Evolutionary conservation across 2,113 vertebrate genomes (phyloP), one percentile per base, ranked within the genome.

Genomic region (Eulacestoma nigropectus): DNA sequence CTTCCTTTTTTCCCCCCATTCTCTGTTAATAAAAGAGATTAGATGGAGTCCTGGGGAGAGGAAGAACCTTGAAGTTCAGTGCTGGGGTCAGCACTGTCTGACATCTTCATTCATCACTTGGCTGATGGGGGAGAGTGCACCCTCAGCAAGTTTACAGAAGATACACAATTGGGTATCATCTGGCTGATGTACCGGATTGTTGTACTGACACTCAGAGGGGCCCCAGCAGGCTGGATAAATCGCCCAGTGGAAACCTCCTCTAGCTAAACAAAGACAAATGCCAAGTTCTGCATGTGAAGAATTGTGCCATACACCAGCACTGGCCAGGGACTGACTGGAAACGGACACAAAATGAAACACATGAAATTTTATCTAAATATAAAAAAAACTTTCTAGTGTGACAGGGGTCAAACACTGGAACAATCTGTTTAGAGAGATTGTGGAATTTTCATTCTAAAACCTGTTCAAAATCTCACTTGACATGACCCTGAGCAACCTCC

Each of bases 181-280:
- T 46, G 39, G 33, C 47, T 53, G 33, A 6, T 27, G 17, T 3
- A 17, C 17, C 57, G 53, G 39, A 11, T 21, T 14, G 11, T 29
- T 46, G 33, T 18, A 4, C 33, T 55, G 33, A 11, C 68, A 18
- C 22, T 22, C 57, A 53, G 68, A 69, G 53, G 16, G 17, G 27
- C 17, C 39, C 44, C 57, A 44, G 33, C 10, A 53, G 57, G 39
- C 27, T 73, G 27, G 17, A 27, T 33, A 22, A 46, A 53, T 32
- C 0, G 0, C 21, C 68, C 47, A 46, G 1, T 6, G 18, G 15
- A 46, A 63, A 55, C 9, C 11, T 46, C 47, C 21, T 22, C 57
- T 27, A 55, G 49, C 47, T 53, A 11, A 32, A 27, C 13, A 63
- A 8, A 46, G 57, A 46, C 27, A 73, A 84, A 46, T 14, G 4